Evolutionary conservation across 1,140 invertebrate species (phyloP).

Genomic region (Agrypnia vestita): DNA sequence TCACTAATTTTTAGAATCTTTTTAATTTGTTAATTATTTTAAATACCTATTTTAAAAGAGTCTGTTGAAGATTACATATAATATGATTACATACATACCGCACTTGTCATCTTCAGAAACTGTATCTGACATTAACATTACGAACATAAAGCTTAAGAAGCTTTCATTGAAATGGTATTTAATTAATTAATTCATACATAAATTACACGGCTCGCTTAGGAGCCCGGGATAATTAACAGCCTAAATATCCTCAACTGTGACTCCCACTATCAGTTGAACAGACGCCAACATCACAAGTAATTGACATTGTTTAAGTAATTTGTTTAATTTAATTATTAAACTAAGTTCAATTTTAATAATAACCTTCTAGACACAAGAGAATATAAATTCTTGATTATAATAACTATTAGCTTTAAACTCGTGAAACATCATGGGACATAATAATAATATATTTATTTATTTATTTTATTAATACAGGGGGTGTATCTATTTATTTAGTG

Average conservation of each 20-base stretch:
- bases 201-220: conserved; percentile 35
- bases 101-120: not conserved
- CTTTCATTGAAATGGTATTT: conserved; percentile 37
- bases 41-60: no score
- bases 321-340: conserved; percentile 33
- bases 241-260: conserved; percentile 10
- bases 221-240: conserved; percentile 32
- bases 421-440: no score
- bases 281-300: conserved; percentile 13
- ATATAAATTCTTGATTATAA: no score
- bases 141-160: conserved; percentile 18
- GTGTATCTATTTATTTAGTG: no score
- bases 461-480: no score
- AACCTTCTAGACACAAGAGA: no score
- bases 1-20: no score
- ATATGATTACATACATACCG: not conserved
- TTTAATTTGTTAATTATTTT: no score
- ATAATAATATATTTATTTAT: no score
- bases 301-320: conserved; percentile 24
- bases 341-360: no score
- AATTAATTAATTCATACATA: conserved; percentile 45
- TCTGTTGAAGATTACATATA: no score
- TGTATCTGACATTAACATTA: conserved; percentile 16
- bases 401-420: no score
- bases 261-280: conserved; percentile 32